Conservation (phyloP, 2,797 vertebrate genomes). For the Phalloptychus januarius region DNA sequence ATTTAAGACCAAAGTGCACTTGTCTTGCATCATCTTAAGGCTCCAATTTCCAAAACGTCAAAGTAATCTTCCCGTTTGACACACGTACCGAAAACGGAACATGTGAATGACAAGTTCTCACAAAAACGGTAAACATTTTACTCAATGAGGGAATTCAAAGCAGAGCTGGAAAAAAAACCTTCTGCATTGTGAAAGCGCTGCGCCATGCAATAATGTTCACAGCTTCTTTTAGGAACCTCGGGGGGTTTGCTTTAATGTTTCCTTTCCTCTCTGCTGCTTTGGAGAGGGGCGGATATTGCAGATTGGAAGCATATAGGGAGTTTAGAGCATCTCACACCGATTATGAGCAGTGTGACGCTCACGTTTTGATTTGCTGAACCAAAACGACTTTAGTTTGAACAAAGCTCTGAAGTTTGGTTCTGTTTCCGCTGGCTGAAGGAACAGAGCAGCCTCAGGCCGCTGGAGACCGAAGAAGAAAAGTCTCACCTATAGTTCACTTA, state of each 20-base stretch:
- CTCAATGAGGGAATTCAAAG: slow-evolving; percentile 13
- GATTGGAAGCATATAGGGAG: slow-evolving; percentile 67
- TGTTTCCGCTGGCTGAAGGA: slow-evolving; percentile 14
- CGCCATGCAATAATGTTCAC: slow-evolving; percentile 56
- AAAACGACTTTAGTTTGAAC: slow-evolving; percentile 11
- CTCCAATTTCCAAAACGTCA: background rate
- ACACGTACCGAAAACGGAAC: background rate
- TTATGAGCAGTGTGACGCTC: slow-evolving; percentile 58
- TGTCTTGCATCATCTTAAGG: background rate
- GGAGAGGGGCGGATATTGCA: slow-evolving; percentile 75
- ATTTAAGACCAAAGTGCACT: background rate
- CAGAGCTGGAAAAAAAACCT: background rate
- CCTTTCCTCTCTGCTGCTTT: slow-evolving; percentile 45
- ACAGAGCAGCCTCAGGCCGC: background rate
- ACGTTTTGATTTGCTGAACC: slow-evolving; percentile 44
- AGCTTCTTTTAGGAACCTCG: slow-evolving; percentile 55
- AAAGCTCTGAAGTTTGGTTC: slow-evolving; percentile 22
- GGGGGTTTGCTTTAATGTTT: slow-evolving; percentile 71
- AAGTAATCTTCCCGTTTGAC: background rate
- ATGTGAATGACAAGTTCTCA: background rate
- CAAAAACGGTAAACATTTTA: slow-evolving; percentile 25
- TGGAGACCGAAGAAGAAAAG: background rate
- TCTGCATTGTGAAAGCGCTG: slow-evolving; percentile 8
- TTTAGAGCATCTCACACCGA: slow-evolving; percentile 74
- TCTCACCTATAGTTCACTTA: background rate